A percentile compares a stretch with the other conserved stretches of the same genome.
Conservation (phyloP, 2,888 invertebrate species). For the Antitype chi region DNA sequence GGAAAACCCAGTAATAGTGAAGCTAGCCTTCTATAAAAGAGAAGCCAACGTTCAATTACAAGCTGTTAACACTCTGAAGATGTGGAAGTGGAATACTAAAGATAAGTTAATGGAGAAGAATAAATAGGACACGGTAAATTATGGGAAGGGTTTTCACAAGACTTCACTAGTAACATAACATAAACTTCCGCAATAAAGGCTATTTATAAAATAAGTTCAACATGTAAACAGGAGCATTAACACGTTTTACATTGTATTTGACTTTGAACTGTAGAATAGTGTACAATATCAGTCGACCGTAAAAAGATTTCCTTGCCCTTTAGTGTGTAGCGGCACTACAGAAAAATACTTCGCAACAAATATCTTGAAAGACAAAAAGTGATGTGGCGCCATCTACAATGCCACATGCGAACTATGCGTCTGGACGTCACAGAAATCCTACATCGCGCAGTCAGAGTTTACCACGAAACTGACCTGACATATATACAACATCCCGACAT, state of each 20-base stretch:
- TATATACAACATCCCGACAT: too few species aligned
- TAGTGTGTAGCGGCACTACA: too few species aligned
- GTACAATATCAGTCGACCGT: slow-evolving; percentile 43
- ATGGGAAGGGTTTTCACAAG: slow-evolving; percentile 25
- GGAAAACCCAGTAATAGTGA: background rate
- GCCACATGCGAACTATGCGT: too few species aligned
- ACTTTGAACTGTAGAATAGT: slow-evolving; percentile 55
- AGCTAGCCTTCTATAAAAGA: background rate
- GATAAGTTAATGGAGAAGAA: background rate
- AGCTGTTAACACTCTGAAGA: background rate
- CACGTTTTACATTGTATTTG: slow-evolving; percentile 54
- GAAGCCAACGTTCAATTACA: background rate
- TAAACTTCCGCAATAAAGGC: slow-evolving; percentile 55
- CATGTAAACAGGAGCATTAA: slow-evolving; percentile 45
- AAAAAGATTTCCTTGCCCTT: slow-evolving; percentile 59
- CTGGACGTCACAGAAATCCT: too few species aligned
- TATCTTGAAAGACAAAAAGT: too few species aligned
- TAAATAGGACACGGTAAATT: slow-evolving; percentile 11
- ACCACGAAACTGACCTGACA: too few species aligned
- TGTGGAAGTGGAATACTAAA: background rate
- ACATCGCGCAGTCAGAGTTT: too few species aligned
- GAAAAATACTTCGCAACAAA: too few species aligned
- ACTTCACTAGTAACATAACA: slow-evolving; percentile 34
- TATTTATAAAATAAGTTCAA: slow-evolving; percentile 48
- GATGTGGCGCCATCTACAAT: too few species aligned